These are phyloP conservation scores for Conchocele bisecta DNA, from an alignment of 2,888 invertebrate genomes.

Conservation along the genomic window DNA sequence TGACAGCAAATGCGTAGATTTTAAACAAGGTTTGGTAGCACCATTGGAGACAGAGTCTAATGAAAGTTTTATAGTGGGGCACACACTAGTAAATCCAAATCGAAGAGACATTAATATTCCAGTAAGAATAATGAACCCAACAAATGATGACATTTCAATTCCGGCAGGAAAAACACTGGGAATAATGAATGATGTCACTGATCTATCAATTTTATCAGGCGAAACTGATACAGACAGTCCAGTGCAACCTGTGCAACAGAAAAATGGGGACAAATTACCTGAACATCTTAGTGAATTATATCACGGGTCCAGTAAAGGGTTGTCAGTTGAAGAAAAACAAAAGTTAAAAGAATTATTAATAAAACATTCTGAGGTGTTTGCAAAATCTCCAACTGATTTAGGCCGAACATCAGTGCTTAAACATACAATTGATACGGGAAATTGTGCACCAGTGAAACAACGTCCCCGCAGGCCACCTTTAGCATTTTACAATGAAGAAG, in stretches of 20 bases:
- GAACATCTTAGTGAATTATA: constrained; percentile 9
- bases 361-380: constrained; percentile 24
- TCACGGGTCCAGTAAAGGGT: background rate
- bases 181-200: background rate
- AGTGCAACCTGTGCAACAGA: too few species aligned
- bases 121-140: background rate
- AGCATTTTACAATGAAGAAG: constrained; percentile 26
- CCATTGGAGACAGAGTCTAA: background rate
- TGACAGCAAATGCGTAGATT: background rate
- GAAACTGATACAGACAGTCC: background rate
- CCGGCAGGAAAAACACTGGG: background rate
- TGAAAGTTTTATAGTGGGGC: background rate
- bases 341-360: constrained; percentile 8
- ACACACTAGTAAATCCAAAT: background rate
- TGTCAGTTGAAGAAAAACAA: background rate
- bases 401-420: constrained; percentile 10
- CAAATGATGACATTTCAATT: background rate
- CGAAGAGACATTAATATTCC: background rate
- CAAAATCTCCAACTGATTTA: constrained; percentile 22
- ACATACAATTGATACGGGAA: background rate
- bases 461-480: constrained; percentile 28
- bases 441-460: constrained; percentile 24
- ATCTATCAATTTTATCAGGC: background rate
- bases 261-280: too few species aligned
- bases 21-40: background rate